Conservation (phyloP, 2,888 invertebrate genomes). For the Bombyx huttoni region DNA sequence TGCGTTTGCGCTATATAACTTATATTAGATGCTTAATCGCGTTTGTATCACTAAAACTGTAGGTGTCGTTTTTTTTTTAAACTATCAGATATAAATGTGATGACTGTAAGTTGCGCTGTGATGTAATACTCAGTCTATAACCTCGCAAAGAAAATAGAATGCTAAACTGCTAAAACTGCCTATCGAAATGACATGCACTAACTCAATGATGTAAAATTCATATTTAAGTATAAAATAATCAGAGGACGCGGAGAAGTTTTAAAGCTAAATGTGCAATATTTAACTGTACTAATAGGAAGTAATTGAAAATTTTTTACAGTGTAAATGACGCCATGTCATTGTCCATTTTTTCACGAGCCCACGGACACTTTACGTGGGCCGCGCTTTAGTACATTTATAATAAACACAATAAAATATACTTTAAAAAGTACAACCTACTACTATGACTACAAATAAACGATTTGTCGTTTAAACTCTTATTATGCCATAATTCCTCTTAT, state of each 20-base stretch:
- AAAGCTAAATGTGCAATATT: slow-evolving; percentile 56
- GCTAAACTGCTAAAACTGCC: slow-evolving; percentile 24
- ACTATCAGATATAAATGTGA: slow-evolving; percentile 30
- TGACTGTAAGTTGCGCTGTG: slow-evolving; percentile 36
- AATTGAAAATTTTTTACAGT: too few species aligned
- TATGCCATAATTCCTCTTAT: slow-evolving; percentile 72
- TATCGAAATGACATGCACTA: slow-evolving; percentile 21
- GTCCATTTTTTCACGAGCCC: background rate
- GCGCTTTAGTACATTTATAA: slow-evolving; percentile 37
- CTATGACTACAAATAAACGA: slow-evolving; percentile 69
- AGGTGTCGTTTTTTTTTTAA: background rate
- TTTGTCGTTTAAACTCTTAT: slow-evolving; percentile 67
- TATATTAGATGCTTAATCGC: too few species aligned
- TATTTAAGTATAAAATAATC: slow-evolving; percentile 24
- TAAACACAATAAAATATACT: slow-evolving; percentile 54
- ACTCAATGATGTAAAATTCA: slow-evolving; percentile 6
- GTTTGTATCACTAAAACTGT: slow-evolving; percentile 12
- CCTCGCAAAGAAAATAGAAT: slow-evolving; percentile 21
- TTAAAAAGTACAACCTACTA: slow-evolving; percentile 58
- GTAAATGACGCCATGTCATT: background rate
- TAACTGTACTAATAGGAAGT: background rate
- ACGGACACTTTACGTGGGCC: background rate
- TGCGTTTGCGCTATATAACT: slow-evolving; percentile 1
- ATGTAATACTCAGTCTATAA: slow-evolving; percentile 48
- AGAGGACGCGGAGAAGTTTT: slow-evolving; percentile 46